These are phyloP conservation scores for Rallus crepitans DNA, from an alignment of 2,797 vertebrate genomes.

Conservation along the genomic window DNA sequence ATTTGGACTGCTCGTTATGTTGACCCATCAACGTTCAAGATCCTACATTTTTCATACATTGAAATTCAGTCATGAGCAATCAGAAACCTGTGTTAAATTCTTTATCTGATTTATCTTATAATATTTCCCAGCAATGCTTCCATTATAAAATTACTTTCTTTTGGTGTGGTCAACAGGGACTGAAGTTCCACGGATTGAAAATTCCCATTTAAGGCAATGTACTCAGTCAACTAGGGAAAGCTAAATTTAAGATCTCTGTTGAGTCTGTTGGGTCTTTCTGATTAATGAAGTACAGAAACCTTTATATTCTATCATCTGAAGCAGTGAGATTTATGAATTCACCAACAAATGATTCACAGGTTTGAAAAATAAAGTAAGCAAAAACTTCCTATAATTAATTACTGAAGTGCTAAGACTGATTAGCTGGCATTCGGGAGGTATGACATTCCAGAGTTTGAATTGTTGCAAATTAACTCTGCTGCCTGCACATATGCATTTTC, in stretches of 20 bases:
- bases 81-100: background rate
- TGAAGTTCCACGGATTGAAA: constrained; percentile 25
- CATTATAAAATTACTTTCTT: background rate
- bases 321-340: constrained; percentile 40
- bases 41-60: background rate
- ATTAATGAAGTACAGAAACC: constrained; percentile 41
- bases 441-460: background rate
- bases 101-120: background rate
- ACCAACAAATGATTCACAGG: constrained; percentile 42
- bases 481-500: background rate
- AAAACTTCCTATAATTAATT: constrained; percentile 63
- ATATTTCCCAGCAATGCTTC: background rate
- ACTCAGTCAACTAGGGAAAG: constrained; percentile 34
- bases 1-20: background rate
- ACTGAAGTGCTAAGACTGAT: constrained; percentile 3
- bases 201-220: constrained; percentile 64
- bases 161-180: constrained; percentile 29
- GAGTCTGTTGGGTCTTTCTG: constrained; percentile 35
- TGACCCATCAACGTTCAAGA: background rate
- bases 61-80: background rate
- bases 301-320: background rate
- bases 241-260: constrained; percentile 65
- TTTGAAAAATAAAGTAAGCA: constrained; percentile 47
- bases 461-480: background rate
- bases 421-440: background rate